These are phyloP conservation scores for Triplophysa tibetana DNA, from an alignment of 2,113 vertebrate genomes.

Conservation along the genomic window DNA sequence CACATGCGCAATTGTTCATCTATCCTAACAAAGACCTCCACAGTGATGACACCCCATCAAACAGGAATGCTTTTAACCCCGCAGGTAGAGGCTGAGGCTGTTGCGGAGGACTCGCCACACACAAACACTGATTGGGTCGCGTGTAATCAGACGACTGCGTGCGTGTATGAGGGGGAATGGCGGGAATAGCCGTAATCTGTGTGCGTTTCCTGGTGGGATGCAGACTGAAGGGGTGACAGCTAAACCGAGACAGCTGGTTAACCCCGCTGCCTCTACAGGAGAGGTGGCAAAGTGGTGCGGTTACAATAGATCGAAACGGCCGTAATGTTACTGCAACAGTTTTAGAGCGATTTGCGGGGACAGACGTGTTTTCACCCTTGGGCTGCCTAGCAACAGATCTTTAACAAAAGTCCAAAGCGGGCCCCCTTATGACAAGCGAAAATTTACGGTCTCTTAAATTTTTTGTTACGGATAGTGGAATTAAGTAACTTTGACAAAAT, in stretches of 20 bases:
- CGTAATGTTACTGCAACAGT: conserved; percentile 33
- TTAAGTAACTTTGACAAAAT: not conserved
- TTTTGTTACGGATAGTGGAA: not conserved
- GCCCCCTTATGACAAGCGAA: not conserved
- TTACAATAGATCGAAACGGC: conserved; percentile 46
- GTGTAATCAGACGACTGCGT: conserved; percentile 46
- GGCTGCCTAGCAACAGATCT: conserved; percentile 38
- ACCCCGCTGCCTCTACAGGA: conserved; percentile 40
- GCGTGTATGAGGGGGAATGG: not conserved
- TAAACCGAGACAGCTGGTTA: conserved; percentile 46
- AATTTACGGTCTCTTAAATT: not conserved
- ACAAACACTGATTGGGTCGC: conserved; percentile 48
- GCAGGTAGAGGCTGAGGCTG: conserved; percentile 44
- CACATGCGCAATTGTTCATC: conserved; percentile 10
- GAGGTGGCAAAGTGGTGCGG: conserved; percentile 42
- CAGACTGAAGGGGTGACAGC: conserved; percentile 26
- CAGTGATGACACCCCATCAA: conserved; percentile 50
- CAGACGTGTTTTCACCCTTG: conserved; percentile 1
- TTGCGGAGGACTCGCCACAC: conserved; percentile 49
- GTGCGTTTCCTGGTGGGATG: conserved; percentile 32
- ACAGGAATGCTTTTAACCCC: conserved; percentile 52
- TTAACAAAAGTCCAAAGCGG: conserved; percentile 6
- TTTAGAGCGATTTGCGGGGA: conserved; percentile 33
- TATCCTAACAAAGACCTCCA: conserved; percentile 34
- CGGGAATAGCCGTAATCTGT: conserved; percentile 30